These are phyloP conservation scores for Auanema freiburgensis DNA, from an alignment of 2,888 invertebrate species.

Conservation along the genomic window DNA sequence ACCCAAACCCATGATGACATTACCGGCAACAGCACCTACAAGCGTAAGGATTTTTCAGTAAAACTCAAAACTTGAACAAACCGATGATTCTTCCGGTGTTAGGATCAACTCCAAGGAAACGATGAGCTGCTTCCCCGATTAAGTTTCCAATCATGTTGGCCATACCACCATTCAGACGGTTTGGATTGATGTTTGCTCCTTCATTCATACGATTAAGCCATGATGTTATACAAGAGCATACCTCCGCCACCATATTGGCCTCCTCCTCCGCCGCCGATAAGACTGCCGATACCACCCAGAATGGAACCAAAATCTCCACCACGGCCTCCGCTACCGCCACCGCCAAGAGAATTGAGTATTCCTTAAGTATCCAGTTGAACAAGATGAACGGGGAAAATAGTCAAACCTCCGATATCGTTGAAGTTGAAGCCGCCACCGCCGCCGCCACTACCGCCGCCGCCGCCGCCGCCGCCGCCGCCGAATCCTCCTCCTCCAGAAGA, in stretches of 20 bases:
- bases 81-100: slow-evolving; percentile 56
- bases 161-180: slow-evolving; percentile 56
- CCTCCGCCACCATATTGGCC: slow-evolving; percentile 26
- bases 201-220: slow-evolving; percentile 3
- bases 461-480: slow-evolving; percentile 23
- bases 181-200: slow-evolving; percentile 56
- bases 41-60: not conserved
- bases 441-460: slow-evolving; percentile 17
- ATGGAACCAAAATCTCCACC: slow-evolving; percentile 40
- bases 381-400: not conserved
- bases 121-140: slow-evolving; percentile 63
- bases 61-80: slow-evolving; percentile 3
- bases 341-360: slow-evolving; percentile 36
- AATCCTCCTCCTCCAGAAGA: slow-evolving; percentile 29
- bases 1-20: slow-evolving; percentile 62
- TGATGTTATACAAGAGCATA: not conserved
- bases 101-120: slow-evolving; percentile 63
- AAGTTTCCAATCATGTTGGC: slow-evolving; percentile 60
- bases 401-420: slow-evolving; percentile 30
- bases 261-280: slow-evolving; percentile 58
- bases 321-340: slow-evolving; percentile 31
- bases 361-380: slow-evolving; percentile 8
- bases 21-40: slow-evolving; percentile 62
- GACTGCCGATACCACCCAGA: slow-evolving; percentile 54
- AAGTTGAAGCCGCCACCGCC: slow-evolving; percentile 40